phyloP scores from a whole-genome alignment of 2,888 invertebrate species.

The Melanchra persicariae region DNA sequence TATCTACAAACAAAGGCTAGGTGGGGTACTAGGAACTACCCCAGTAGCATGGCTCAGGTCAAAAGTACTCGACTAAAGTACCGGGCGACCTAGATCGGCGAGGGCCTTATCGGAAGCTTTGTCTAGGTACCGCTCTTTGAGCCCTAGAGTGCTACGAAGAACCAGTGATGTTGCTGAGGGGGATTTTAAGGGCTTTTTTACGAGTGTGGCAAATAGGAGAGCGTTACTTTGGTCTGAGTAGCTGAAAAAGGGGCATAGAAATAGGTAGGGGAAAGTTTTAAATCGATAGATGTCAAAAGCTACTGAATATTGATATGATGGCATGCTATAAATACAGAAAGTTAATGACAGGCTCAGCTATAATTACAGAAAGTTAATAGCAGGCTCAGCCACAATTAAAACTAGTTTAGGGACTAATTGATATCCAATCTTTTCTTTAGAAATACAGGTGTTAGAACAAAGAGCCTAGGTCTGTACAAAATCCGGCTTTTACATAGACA shows the following conservation, averaged over 20 bases:
- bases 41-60: conserved; percentile 37
- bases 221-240: neutral
- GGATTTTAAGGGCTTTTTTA: conserved; percentile 17
- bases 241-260: neutral
- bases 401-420: conserved; percentile 8
- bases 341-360: conserved; percentile 7
- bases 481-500: neutral
- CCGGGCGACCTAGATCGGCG: conserved; percentile 65
- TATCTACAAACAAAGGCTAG: conserved; percentile 12
- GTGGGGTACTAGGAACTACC: conserved; percentile 3
- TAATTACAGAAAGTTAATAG: conserved; percentile 18
- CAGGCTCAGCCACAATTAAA: conserved; percentile 6
- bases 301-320: neutral
- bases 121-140: conserved; percentile 58
- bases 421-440: neutral
- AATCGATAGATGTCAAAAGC: conserved; percentile 1
- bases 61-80: conserved; percentile 56
- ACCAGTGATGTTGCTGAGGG: conserved; percentile 33
- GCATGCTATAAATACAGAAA: neutral
- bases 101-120: conserved; percentile 60
- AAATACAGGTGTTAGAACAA: neutral
- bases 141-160: conserved; percentile 28
- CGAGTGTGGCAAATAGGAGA: conserved; percentile 12
- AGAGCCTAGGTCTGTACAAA: neutral
- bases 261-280: neutral